Percentiles rank a stretch among this genome's conserved stretches.
Conservation (phyloP, 2,888 invertebrate species). For the Laothoe populi region DNA sequence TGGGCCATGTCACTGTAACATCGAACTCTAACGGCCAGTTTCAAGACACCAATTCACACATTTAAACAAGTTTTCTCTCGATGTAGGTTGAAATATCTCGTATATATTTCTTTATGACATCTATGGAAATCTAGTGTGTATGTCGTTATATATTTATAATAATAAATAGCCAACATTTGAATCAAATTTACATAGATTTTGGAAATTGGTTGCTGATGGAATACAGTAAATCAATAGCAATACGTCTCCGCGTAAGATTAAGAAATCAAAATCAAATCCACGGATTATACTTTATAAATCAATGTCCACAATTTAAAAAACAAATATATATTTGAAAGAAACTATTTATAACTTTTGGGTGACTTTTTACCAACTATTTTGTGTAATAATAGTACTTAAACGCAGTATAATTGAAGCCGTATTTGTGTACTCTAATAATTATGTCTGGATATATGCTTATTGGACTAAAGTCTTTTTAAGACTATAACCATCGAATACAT, state of each 20-base stretch:
- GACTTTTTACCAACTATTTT: too few relatives aligned
- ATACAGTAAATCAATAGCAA: neutral
- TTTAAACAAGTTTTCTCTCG: slow-evolving; percentile 19
- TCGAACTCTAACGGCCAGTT: slow-evolving; percentile 10
- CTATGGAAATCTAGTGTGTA: slow-evolving; percentile 3
- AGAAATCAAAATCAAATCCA: neutral
- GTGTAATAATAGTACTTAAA: too few relatives aligned
- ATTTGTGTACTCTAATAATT: too few relatives aligned
- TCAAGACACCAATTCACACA: slow-evolving; percentile 13
- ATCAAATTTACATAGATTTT: slow-evolving; percentile 10
- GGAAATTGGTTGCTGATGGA: neutral
- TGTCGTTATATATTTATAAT: neutral
- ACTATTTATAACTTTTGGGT: too few relatives aligned
- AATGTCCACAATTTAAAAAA: too few relatives aligned
- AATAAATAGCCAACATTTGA: slow-evolving; percentile 6
- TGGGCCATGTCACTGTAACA: slow-evolving; percentile 16
- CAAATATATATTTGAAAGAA: too few relatives aligned
- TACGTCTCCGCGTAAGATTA: neutral
- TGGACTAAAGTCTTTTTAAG: too few relatives aligned
- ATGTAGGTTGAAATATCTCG: neutral
- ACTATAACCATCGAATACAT: too few relatives aligned
- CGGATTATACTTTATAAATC: too few relatives aligned
- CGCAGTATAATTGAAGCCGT: too few relatives aligned
- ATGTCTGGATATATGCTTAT: too few relatives aligned
- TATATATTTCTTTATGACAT: neutral